Evolutionary conservation across 2,797 vertebrate genomes (phyloP), one percentile per base, ranked within the genome.

Genomic region (Chaetophractus vellerosus): DNA sequence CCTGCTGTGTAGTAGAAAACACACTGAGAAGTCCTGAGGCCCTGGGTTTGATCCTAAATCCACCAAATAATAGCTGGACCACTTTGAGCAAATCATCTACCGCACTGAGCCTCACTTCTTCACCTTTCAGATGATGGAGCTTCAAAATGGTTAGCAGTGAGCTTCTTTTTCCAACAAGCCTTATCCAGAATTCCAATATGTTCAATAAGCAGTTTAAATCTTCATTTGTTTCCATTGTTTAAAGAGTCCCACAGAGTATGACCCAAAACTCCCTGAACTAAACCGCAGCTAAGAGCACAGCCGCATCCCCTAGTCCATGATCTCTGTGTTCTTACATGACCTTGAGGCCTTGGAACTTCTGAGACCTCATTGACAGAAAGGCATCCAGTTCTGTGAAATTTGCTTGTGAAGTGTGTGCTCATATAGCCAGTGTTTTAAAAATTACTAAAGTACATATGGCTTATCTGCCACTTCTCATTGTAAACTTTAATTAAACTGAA

Each of bases 311-410:
- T 28, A 52, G 15, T 21, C 31, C 61, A 8, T 3, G 19, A 75
- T 0, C 28, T 9, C 19, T 0, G 6, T n/a, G 19, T 24, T 21
- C 31, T 3, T n/a, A 9, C 11, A 12, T 14, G 26, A 59, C 15
- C 57, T 19, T 3, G 10, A 45, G 68, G 41, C 41, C 26, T 5
- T 36, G 76, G 59, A 12, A 24, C 24, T 16, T 33, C 80, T 28
- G 23, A 71, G 24, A 9, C 45, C 24, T 87, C 55, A 31, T 10
- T 26, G 0, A 61, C 16, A 64, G 52, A 26, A 76, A n/a, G 36
- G 36, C 71, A 3, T 78, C 11, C 52, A n/a, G 15, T 15, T 24
- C 15, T 6, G 28, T 7, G 55, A 64, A 9, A 31, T 48, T 10
- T 7, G 12, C 64, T 41, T 21, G 24, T 33, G 6, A 72, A 36